These are phyloP conservation scores for Thumatha senex DNA, from an alignment of 2,888 invertebrate species.

Conservation along the genomic window DNA sequence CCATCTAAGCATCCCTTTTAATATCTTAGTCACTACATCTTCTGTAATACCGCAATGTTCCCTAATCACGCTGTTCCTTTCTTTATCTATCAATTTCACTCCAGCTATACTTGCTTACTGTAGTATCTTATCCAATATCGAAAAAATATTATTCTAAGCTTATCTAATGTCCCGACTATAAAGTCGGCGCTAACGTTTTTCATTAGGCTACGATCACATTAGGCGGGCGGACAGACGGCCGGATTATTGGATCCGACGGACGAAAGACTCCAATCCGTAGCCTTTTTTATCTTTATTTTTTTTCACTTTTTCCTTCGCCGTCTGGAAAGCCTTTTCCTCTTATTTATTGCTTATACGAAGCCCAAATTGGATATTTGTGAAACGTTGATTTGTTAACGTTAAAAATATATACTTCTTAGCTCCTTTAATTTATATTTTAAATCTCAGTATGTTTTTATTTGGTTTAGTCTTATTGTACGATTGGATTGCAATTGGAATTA, in stretches of 20 bases:
- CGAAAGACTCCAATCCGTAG: conserved; percentile 80
- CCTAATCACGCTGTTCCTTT: too few species aligned
- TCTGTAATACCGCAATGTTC: too few species aligned
- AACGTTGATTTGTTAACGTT: conserved; percentile 71
- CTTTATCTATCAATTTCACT: too few species aligned
- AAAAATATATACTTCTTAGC: conserved; percentile 65
- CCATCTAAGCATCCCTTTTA: too few species aligned
- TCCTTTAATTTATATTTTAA: conserved; percentile 39
- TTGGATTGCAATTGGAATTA: neutral
- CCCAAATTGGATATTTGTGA: conserved; percentile 81
- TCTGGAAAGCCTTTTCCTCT: conserved; percentile 82
- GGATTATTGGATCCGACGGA: conserved; percentile 84
- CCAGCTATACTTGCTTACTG: too few species aligned
- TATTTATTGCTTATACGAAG: conserved; percentile 83
- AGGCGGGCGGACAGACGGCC: conserved; percentile 79
- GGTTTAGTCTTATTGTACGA: conserved; percentile 15
- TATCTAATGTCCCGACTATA: conserved; percentile 40
- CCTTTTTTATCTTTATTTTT: conserved; percentile 64
- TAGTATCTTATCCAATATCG: neutral
- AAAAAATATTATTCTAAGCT: neutral
- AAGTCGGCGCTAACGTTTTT: conserved; percentile 64
- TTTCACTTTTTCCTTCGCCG: conserved; percentile 58
- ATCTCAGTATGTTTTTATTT: conserved; percentile 39
- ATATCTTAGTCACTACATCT: too few species aligned
- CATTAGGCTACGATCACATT: conserved; percentile 83